Base-by-base conservation (phyloP, 2,113 vertebrate species). In the Brachypodius melanocephalos region DNA sequence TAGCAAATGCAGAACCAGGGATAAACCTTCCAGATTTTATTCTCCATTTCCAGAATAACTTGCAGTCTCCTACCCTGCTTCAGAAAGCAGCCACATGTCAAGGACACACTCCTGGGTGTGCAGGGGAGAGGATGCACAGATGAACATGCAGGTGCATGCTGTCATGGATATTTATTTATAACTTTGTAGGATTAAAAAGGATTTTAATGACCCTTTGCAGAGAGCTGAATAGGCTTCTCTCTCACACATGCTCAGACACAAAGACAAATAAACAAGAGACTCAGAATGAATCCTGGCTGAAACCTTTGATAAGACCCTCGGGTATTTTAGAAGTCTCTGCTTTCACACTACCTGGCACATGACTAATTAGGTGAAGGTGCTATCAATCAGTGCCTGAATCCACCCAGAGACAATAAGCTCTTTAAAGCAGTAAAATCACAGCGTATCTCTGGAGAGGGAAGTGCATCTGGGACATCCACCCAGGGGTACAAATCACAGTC, bases 281-380 rank as follows among this genome's bases (percentile, higher is more conserved):
- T 26, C 65, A 77, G 59, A 63, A 88, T 72, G 43, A 88, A 93
- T 82, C 46, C 61, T 78, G 46, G 65, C 55, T 96, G 89, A 88
- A 93, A 66, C 76, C 62, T 78, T 52, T 73, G 85, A 87, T 92
- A 92, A 94, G 85, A 62, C 79, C 68, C 84, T 85, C 36, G 65
- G 34, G 67, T 79, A 83, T 87, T 94, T 73, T n/a, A 58, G 38
- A 65, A 55, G 32, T 29, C 88, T 61, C 88, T 74, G 74, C 52
- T 90, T 88, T 89, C 67, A 54, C 3, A 1, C 43, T 84, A 78
- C 62, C 69, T 85, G 52, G 32, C 62, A 75, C 36, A 40, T 48
- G 82, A 95, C 86, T 94, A 77, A 94, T 90, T 75, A 88, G 45
- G 54, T 3, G 4, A 48, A 85, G 36, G 82, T 65, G 43, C 38